Base-by-base conservation (phyloP, 2,797 vertebrate species). In the Bothrops alternatus region DNA sequence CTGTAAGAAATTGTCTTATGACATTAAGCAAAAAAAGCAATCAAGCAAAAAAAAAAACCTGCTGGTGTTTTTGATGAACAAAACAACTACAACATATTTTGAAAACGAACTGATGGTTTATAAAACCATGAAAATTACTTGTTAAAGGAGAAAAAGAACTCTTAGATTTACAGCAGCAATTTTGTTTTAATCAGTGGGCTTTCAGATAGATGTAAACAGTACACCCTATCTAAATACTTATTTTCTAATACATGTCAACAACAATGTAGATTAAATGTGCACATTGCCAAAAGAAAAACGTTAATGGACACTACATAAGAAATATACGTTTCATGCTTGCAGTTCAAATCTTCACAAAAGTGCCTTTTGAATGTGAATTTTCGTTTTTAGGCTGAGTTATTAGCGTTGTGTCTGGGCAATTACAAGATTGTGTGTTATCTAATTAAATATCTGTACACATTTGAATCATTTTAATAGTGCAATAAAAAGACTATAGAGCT, bases 381-480 rank as follows among this genome's bases (percentile, higher is more conserved):
- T 12, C 20, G 57, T 57, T 26, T 57, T 56, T 42, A 8, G 65
- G 47, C 57, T 58, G 55, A 47, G 13, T 57, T 58, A 57, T 58
- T 58, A 90, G 26, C 20, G 0, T 60, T 82, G 28, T 82, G 47
- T 25, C 42, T 25, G 3, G 42, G 78, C 20, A 82, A 82, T 82
- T 82, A 82, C 78, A 82, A 82, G 99, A 95, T 93, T 91, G 32
- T 96, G 95, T 93, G 28, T 88, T 92, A 65, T 91, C 93, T 93
- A 94, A 87, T 91, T 87, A 93, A 93, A 97, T 96, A 96, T 97
- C 91, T 97, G 93, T 94, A 96, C 0, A 85, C 92, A 95, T 85
- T 96, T 97, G 91, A 97, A 95, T 23, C 87, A 93, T 93, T 91
- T 97, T 95, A 95, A 92, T 53, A 63, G 50, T 1, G 65, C 42